A percentile compares a stretch with the other conserved stretches of the same genome.
These are phyloP conservation scores for Eupithecia centaureata DNA, from an alignment of 2,888 invertebrate genomes.

Conservation along the genomic window DNA sequence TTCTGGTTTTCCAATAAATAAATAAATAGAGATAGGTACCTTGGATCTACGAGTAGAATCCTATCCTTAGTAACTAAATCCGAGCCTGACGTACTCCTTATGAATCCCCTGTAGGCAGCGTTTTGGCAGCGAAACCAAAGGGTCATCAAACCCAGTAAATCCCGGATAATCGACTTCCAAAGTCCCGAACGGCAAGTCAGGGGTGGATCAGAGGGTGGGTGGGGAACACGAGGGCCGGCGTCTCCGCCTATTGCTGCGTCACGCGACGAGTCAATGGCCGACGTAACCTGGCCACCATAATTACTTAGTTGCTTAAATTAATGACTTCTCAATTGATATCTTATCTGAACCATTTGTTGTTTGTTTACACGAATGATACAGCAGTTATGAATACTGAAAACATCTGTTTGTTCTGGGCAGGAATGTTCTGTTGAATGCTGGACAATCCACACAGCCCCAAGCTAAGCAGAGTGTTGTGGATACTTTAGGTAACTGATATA, in stretches of 20 bases:
- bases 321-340: conserved; percentile 17
- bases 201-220: conserved; percentile 16
- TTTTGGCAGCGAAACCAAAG: conserved; percentile 1
- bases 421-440: not conserved
- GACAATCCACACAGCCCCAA: too few species aligned
- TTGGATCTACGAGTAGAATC: not conserved
- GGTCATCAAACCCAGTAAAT: conserved; percentile 9
- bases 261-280: conserved; percentile 28
- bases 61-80: not conserved
- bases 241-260: conserved; percentile 15
- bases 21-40: not conserved
- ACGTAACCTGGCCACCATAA: conserved; percentile 19
- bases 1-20: too few species aligned
- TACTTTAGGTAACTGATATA: too few species aligned
- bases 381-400: not conserved
- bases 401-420: not conserved
- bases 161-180: conserved; percentile 10
- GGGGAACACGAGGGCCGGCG: conserved; percentile 13
- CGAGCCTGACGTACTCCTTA: not conserved
- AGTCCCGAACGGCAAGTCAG: conserved; percentile 7
- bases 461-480: too few species aligned
- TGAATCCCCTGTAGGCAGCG: not conserved
- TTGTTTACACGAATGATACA: not conserved
- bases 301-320: conserved; percentile 12
- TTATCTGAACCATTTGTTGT: not conserved